These are phyloP conservation scores for Cavia porcellus DNA, from an alignment of 2,113 vertebrate species.

Conservation along the genomic window DNA sequence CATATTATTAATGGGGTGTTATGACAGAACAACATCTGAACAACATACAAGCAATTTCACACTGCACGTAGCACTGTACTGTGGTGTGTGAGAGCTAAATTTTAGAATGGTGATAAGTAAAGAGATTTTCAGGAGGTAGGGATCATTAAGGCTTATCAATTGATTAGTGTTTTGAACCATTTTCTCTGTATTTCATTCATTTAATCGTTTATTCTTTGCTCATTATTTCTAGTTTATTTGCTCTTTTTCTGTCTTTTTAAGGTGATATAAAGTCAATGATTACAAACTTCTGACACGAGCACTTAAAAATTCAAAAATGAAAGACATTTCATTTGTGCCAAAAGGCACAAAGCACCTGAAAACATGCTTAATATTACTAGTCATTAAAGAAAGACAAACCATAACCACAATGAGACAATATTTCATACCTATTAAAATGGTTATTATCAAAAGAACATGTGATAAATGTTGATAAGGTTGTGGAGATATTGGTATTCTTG, in stretches of 20 bases:
- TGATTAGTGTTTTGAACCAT: background rate
- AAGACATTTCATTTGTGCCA: background rate
- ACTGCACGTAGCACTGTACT: background rate
- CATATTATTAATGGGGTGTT: background rate
- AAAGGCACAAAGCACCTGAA: background rate
- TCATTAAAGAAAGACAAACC: background rate
- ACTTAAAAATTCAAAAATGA: background rate
- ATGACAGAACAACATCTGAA: background rate
- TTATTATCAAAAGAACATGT: background rate
- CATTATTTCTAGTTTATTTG: background rate
- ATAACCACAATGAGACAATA: background rate
- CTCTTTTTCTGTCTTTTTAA: background rate
- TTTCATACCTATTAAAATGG: background rate
- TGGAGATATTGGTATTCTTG: background rate
- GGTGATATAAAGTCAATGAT: background rate
- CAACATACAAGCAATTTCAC: background rate
- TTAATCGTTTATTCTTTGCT: background rate
- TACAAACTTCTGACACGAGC: background rate
- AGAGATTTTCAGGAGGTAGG: background rate
- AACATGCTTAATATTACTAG: background rate
- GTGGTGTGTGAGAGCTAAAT: background rate
- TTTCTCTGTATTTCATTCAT: slow-evolving; percentile 10
- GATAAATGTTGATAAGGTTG: background rate
- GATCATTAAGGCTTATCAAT: background rate
- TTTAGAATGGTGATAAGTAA: background rate